Evolutionary conservation across 2,113 vertebrate genomes (phyloP).

Genomic region (Ophthalmolycus amberensis): DNA sequence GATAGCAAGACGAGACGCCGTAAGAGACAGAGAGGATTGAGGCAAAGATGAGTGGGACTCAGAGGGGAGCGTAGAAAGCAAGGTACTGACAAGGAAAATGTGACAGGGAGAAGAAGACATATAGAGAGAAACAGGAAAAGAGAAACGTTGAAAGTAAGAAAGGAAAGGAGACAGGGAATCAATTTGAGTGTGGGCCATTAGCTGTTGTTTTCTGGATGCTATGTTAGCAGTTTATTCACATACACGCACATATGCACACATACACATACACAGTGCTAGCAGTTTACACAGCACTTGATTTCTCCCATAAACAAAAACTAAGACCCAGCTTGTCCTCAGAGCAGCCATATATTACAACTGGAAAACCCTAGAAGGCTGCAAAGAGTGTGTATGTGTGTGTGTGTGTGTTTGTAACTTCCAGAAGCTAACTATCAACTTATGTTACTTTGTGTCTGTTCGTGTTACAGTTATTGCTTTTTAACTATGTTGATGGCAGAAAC

Average conservation of each 20-base stretch:
- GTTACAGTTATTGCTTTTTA: background rate
- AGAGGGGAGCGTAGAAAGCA: background rate
- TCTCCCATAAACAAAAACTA: conserved; percentile 72
- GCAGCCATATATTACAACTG: conserved; percentile 62
- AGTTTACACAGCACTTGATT: conserved; percentile 75
- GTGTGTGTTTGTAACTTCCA: background rate
- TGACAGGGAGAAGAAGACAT: background rate
- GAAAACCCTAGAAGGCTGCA: conserved; percentile 44
- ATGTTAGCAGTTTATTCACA: conserved; percentile 70
- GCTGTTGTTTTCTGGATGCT: conserved; percentile 65
- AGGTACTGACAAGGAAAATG: background rate
- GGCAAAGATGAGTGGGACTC: background rate
- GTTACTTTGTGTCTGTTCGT: background rate
- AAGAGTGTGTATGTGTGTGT: background rate
- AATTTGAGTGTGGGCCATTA: conserved; percentile 52
- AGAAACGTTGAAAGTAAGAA: conserved; percentile 2
- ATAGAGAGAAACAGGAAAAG: background rate
- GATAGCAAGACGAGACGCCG: background rate
- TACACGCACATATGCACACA: background rate
- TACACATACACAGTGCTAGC: conserved; percentile 27
- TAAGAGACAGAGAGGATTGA: background rate
- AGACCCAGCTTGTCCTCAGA: conserved; percentile 53
- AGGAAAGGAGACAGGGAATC: background rate
- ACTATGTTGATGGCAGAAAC: background rate
- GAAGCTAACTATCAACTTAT: background rate